phyloP scores from a whole-genome alignment of 2,797 vertebrate genomes.

The Lutjanus campechanus region DNA sequence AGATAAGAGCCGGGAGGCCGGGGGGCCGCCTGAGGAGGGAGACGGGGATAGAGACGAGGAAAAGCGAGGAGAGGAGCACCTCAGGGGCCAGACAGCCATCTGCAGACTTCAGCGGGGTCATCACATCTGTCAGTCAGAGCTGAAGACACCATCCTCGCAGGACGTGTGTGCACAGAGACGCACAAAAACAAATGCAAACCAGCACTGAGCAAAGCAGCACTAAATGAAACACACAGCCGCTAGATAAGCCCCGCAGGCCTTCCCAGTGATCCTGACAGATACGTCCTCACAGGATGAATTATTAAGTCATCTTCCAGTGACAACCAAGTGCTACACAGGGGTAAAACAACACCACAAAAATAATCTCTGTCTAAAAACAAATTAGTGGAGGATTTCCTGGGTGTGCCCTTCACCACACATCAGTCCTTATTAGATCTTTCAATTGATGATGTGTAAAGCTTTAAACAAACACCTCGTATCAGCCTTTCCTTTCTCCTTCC shows the following conservation, averaged over 20 bases:
- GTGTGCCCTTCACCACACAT: neutral
- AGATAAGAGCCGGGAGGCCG: slow-evolving; percentile 77
- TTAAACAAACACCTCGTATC: slow-evolving; percentile 19
- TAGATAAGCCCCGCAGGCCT: slow-evolving; percentile 23
- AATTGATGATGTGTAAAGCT: slow-evolving; percentile 13
- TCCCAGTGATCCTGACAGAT: slow-evolving; percentile 16
- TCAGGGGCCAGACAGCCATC: slow-evolving; percentile 76
- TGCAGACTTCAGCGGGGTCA: slow-evolving; percentile 73
- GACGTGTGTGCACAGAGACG: slow-evolving; percentile 19
- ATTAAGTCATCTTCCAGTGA: slow-evolving; percentile 19
- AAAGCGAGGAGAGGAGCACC: slow-evolving; percentile 65
- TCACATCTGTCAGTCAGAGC: slow-evolving; percentile 76
- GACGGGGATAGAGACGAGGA: slow-evolving; percentile 51
- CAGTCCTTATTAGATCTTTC: neutral
- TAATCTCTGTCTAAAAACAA: neutral
- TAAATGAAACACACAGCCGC: slow-evolving; percentile 31
- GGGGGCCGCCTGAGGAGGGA: slow-evolving; percentile 53
- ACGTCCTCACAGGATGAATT: neutral
- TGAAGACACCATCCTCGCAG: slow-evolving; percentile 43
- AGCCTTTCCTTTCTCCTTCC: slow-evolving; percentile 24
- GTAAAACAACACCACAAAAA: neutral
- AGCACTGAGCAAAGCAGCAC: slow-evolving; percentile 22
- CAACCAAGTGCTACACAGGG: neutral
- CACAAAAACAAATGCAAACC: slow-evolving; percentile 36
- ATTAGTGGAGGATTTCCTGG: neutral